phyloP scores from a whole-genome alignment of 2,797 vertebrate genomes.

The Epinephelus coioides region DNA sequence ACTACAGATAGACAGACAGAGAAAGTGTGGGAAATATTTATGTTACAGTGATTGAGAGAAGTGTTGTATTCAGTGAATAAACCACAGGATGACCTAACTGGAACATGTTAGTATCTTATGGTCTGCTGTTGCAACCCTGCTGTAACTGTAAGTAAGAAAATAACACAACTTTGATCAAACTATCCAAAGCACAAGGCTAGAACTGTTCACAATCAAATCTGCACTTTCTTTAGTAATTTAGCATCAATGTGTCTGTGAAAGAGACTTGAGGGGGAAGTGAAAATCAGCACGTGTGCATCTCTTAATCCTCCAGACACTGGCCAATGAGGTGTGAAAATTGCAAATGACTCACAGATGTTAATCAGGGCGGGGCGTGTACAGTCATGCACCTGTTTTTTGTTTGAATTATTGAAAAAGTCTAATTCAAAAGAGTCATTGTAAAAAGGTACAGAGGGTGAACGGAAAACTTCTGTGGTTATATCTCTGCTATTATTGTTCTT shows the following conservation, averaged over 20 bases:
- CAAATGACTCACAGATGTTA: neutral
- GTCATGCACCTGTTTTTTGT: neutral
- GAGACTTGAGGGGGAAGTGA: conserved; percentile 10
- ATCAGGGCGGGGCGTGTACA: neutral
- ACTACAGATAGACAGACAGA: neutral
- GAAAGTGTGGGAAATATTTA: neutral
- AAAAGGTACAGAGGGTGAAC: neutral
- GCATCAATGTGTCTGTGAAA: neutral
- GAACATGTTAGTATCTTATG: neutral
- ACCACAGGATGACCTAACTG: neutral
- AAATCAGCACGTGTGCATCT: neutral
- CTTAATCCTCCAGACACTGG: neutral
- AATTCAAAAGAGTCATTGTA: neutral
- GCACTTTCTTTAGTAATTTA: neutral
- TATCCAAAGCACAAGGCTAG: neutral
- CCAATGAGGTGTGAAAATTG: neutral
- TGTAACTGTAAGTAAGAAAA: neutral
- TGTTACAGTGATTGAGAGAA: neutral
- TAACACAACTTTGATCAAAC: neutral
- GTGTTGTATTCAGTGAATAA: conserved; percentile 1
- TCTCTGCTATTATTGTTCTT: neutral
- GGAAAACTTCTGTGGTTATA: neutral
- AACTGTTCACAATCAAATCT: neutral
- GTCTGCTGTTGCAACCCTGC: neutral
- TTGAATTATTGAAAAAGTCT: neutral